phyloP scores from a whole-genome alignment of 2,113 vertebrate species.

The Meriones unguiculatus region DNA sequence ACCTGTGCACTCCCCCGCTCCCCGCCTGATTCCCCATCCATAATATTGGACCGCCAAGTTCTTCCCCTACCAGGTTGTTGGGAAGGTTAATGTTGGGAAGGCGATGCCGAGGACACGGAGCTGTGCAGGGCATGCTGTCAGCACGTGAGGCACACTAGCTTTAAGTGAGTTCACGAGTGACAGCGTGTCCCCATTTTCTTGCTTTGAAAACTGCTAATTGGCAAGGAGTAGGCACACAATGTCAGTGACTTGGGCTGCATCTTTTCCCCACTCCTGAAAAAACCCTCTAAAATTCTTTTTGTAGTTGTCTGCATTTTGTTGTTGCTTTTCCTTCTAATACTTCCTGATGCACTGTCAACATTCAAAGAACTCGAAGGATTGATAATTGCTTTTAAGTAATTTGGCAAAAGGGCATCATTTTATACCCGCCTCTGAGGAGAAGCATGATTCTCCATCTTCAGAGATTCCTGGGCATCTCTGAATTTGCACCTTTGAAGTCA shows the following conservation, averaged over 20 bases:
- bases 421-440: not conserved
- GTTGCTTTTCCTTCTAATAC: constrained; percentile 9
- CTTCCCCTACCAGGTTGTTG: not conserved
- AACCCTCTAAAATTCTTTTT: not conserved
- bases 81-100: not conserved
- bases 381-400: not conserved
- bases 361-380: not conserved
- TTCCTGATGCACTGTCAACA: not conserved
- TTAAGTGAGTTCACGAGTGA: not conserved
- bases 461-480: not conserved
- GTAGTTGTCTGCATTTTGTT: constrained; percentile 43
- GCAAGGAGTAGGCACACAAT: not conserved
- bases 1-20: not conserved
- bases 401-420: not conserved
- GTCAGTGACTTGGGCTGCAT: not conserved
- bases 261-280: too few relatives aligned
- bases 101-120: not conserved
- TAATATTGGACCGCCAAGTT: not conserved
- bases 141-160: not conserved
- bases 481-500: not conserved
- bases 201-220: not conserved
- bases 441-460: not conserved
- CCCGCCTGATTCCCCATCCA: not conserved
- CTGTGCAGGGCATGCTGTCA: rapidly evolving
- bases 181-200: not conserved